A percentile compares a stretch with the other conserved stretches of the same genome.
These are phyloP conservation scores for Cheirogaleus major DNA, from an alignment of 2,797 vertebrate genomes.

Conservation along the genomic window DNA sequence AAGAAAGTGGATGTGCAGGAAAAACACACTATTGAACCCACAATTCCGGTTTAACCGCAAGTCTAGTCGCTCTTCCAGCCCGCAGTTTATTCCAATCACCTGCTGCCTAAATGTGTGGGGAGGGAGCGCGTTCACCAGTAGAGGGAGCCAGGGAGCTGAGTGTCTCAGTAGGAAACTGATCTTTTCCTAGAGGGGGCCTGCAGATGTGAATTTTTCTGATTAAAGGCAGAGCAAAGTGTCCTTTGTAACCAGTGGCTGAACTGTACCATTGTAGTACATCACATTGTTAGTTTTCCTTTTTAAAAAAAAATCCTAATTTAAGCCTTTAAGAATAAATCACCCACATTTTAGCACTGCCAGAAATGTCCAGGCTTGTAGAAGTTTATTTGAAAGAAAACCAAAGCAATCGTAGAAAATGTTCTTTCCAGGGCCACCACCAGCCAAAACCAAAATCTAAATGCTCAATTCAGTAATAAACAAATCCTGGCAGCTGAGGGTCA, in stretches of 20 bases:
- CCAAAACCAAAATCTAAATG: slow-evolving; percentile 84
- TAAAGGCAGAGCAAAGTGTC: slow-evolving; percentile 55
- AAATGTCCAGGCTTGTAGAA: slow-evolving; percentile 83
- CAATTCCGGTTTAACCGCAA: neutral
- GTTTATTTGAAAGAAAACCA: slow-evolving; percentile 85
- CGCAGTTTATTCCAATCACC: neutral
- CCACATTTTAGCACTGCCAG: slow-evolving; percentile 81
- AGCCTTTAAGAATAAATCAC: slow-evolving; percentile 83
- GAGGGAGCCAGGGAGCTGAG: slow-evolving; percentile 38
- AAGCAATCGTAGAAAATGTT: slow-evolving; percentile 83
- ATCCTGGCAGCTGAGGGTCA: slow-evolving; percentile 72
- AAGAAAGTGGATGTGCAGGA: slow-evolving; percentile 19
- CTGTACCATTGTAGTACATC: slow-evolving; percentile 75
- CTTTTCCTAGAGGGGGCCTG: neutral
- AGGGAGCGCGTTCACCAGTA: neutral
- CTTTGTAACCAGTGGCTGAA: slow-evolving; percentile 78
- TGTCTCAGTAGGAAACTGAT: slow-evolving; percentile 49
- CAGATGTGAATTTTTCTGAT: slow-evolving; percentile 49
- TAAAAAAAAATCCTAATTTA: slow-evolving; percentile 80
- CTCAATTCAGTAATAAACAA: slow-evolving; percentile 83
- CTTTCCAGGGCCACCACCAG: slow-evolving; percentile 82
- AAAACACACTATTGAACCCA: slow-evolving; percentile 28
- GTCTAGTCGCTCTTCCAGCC: neutral
- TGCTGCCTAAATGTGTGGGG: slow-evolving; percentile 43
- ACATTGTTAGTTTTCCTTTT: slow-evolving; percentile 78